Evolutionary conservation across 2,113 vertebrate genomes (phyloP), one percentile per base, ranked within the genome.

Genomic region (Meles meles): DNA sequence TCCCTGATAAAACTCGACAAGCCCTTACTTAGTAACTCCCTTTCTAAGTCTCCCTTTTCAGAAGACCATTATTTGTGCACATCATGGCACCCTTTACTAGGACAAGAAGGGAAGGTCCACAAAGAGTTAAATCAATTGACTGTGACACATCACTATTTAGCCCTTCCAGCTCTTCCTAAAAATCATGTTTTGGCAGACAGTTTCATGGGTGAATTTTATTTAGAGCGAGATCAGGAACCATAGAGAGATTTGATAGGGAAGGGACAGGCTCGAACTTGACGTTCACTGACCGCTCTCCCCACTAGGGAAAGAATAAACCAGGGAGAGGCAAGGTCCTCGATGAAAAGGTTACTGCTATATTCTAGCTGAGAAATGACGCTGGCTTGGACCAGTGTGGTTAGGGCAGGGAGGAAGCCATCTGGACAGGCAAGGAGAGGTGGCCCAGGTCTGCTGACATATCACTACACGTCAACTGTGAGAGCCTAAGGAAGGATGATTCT

Each of bases 151-250:
- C 49, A 88, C 34, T 79, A 65, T 57, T 37, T 59, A 77, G 52
- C 55, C n/a, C 44, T 44, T 42, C 10, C 4, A 44, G 34, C 57
- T 13, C 59, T 29, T 44, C 57, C 57, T 34, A 20, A 12, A 84
- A 84, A 44, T 72, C 65, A 34, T 7, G 1, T 31, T 80, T 89
- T 65, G 23, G 31, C 88, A 82, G 76, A 94, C 31, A 25, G 31
- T 17, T 74, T 74, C 87, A 49, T 52, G 3, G 74, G 21, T 74
- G 29, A 34, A 25, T 94, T 95, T 95, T 90, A 74, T 88, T 90
- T n/a, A 13, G 4, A 20, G 17, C 29, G 27, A 92, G 83, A 61
- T 21, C 14, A 89, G 34, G 42, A 81, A 34, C 34, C 44, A 52
- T 52, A 71, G 57, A 81, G 65, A 88, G 65, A 88, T 42, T 0